Conservation (phyloP, 1,140 invertebrate species). For the Drosophila repletoides region DNA sequence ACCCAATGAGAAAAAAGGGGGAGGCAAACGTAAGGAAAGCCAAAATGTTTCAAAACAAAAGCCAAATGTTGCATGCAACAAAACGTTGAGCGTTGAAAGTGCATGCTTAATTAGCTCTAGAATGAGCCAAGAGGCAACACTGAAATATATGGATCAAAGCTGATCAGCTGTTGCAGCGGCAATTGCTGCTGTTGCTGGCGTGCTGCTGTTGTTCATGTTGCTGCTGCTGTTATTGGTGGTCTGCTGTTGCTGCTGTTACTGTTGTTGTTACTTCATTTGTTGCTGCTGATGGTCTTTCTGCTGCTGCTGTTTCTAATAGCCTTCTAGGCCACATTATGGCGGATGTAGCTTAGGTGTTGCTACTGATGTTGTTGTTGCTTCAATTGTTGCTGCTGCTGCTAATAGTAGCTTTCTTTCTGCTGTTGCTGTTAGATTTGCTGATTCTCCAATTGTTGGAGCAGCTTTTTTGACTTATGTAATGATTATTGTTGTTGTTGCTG, state of each 20-base stretch:
- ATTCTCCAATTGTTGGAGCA: too few relatives aligned
- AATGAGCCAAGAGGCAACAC: not conserved
- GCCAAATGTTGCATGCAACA: conserved; percentile 17
- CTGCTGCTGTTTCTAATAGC: not conserved
- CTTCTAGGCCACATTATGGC: too few relatives aligned
- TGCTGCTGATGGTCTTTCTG: not conserved
- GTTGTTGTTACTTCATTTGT: not conserved
- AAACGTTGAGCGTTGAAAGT: conserved; percentile 1
- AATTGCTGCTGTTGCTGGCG: not conserved
- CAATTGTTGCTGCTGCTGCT: not conserved
- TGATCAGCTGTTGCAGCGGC: not conserved
- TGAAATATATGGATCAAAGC: too few relatives aligned
- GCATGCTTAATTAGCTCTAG: conserved; percentile 11
- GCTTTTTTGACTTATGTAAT: too few relatives aligned
- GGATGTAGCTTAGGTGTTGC: too few relatives aligned
- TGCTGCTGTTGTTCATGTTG: not conserved
- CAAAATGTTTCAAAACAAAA: conserved; percentile 6
- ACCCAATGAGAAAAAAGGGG: not conserved
- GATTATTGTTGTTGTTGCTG: not conserved
- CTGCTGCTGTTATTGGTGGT: not conserved
- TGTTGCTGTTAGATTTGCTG: not conserved
- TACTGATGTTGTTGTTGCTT: not conserved
- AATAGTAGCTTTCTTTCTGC: not conserved
- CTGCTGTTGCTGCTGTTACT: not conserved
- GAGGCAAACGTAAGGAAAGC: not conserved